These are phyloP conservation scores for Tiliacea citrago DNA, from an alignment of 2,888 invertebrate genomes.

Conservation along the genomic window DNA sequence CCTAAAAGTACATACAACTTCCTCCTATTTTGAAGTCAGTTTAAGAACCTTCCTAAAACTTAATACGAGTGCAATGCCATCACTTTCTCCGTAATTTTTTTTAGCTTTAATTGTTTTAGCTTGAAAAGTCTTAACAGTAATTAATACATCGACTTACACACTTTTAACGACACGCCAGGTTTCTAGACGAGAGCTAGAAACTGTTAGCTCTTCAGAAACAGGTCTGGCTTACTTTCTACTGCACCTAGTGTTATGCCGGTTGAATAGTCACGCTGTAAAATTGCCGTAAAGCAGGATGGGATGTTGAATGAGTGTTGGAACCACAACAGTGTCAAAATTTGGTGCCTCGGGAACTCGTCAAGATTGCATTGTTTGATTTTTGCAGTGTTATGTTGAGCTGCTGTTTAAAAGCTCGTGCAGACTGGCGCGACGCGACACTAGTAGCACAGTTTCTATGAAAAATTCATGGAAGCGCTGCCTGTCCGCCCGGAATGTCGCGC, in stretches of 20 bases:
- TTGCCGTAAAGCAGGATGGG: constrained; percentile 9
- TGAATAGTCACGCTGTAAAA: constrained; percentile 9
- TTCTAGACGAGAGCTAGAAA: constrained; percentile 56
- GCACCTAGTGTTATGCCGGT: constrained; percentile 46
- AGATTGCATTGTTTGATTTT: background rate
- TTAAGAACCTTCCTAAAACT: background rate
- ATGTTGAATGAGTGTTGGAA: constrained; percentile 12
- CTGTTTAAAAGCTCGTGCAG: no score
- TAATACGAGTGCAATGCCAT: background rate
- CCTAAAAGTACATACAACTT: no score
- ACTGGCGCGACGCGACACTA: no score
- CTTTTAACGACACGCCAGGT: constrained; percentile 33
- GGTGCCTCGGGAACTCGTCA: no score
- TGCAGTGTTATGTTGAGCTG: background rate
- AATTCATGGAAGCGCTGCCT: no score
- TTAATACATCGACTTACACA: constrained; percentile 20
- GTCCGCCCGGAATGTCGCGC: no score
- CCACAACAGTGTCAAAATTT: no score
- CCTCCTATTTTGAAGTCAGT: no score
- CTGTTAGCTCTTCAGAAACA: constrained; percentile 56
- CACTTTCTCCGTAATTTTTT: background rate
- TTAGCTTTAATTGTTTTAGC: background rate
- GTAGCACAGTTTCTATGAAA: no score
- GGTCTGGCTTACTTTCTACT: constrained; percentile 57
- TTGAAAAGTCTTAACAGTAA: constrained; percentile 12